These are phyloP conservation scores for Acanthisitta chloris DNA, from an alignment of 2,113 vertebrate genomes.

Conservation along the genomic window DNA sequence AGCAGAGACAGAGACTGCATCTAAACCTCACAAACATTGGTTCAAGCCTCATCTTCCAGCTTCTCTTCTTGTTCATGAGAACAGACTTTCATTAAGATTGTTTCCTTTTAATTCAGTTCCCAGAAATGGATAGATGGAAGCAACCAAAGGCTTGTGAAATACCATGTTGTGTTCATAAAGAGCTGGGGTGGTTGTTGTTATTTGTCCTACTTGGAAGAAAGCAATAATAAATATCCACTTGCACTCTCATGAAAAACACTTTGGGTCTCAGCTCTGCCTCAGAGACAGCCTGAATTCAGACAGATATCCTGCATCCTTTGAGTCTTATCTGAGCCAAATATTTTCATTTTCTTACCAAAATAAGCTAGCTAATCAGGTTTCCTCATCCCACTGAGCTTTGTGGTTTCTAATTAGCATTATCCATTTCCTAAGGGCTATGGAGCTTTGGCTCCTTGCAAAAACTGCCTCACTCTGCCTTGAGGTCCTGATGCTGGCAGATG, in stretches of 20 bases:
- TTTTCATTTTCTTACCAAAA: not conserved
- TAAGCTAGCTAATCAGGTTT: constrained; percentile 8
- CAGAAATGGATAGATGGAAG: not conserved
- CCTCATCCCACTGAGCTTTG: not conserved
- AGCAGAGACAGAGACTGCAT: not conserved
- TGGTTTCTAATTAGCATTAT: constrained; percentile 10
- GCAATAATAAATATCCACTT: not conserved
- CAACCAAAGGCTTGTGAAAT: not conserved
- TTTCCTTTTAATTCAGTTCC: not conserved
- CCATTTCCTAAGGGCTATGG: not conserved
- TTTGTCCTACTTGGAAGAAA: not conserved
- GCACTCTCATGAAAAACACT: not conserved
- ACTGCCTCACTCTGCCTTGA: not conserved
- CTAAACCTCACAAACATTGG: not conserved
- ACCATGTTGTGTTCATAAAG: not conserved
- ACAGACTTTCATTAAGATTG: not conserved
- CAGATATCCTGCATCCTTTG: not conserved
- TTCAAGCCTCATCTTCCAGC: not conserved
- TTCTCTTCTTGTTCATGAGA: not conserved
- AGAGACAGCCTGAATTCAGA: not conserved
- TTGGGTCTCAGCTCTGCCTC: not conserved
- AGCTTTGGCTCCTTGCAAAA: not conserved
- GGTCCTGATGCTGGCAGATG: not conserved
- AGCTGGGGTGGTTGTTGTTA: not conserved
- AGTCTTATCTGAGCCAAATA: not conserved